Base-by-base conservation (phyloP, 2,797 vertebrate genomes). In the Cheirogaleus major region DNA sequence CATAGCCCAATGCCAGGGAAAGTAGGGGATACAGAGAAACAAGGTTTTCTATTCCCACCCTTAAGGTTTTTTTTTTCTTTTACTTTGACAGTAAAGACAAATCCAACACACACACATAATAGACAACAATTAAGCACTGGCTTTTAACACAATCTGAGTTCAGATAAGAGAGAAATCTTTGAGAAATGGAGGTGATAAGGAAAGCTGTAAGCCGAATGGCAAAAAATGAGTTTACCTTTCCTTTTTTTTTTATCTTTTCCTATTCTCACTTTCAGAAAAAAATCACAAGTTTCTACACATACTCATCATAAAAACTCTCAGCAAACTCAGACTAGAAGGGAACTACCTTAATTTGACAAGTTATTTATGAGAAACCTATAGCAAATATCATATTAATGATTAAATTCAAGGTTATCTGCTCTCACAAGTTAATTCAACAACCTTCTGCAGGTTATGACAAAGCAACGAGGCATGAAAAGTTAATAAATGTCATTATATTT, bases 361-460 rank as follows among this genome's bases (percentile, higher is more conserved):
- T 23, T 12, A 72, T 27, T 93, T 81, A 72, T 65, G 7, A 59
- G 90, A 97, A 88, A 52, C 17, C 30, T 45, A 72, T 5, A 79
- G 8, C 11, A 57, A 73, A 48, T 84, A 82, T 73, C 6, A 38
- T 75, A 92, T 70, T 82, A 57, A 23, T 95, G 41, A 11, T 95
- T 96, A 79, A 83, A 85, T 95, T 92, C 32, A 86, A 85, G 32
- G 22, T 79, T 79, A 2, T 63, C 57, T 95, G 12, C 8, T 82
- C 22, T 83, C 38, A 80, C n/a, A 72, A 18, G 70, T 87, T 80
- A 91, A 93, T 69, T 95, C 25, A 80, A 12, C 17, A 45, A 18
- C 80, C 5, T 27, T 6, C 15, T 83, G 38, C 45, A 82, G 2
- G 18, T 52, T 91, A 18, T 89, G 41, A 80, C 69, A 87, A 84